Percentiles rank a stretch among this genome's conserved stretches.
Evolutionary conservation across 92 coral and sea anemone species (phyloP).

Genomic region (Plumapathes pennacea): DNA sequence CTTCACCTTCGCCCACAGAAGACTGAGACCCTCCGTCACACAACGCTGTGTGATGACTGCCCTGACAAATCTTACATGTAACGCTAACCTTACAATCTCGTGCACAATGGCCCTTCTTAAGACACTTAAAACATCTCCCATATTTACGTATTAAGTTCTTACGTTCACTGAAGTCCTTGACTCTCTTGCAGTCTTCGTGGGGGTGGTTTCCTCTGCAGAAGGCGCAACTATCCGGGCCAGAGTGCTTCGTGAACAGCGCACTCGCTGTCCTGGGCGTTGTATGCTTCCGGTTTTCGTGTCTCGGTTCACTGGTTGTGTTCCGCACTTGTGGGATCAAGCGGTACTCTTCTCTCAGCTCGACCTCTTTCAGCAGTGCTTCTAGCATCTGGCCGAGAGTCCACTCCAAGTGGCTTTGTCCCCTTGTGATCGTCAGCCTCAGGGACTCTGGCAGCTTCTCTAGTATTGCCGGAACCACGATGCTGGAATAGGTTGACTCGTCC

Average conservation of each 20-base stretch:
- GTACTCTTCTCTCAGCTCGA: constrained; percentile 38
- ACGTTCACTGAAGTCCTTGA: no score
- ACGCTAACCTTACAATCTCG: constrained; percentile 13
- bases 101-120: constrained; percentile 24
- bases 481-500: constrained; percentile 31
- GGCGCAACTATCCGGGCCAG: no score
- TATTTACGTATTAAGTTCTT: no score
- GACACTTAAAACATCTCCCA: constrained; percentile 29
- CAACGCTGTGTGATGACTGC: constrained; percentile 26
- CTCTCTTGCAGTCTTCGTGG: no score
- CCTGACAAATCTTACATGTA: constrained; percentile 33
- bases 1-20: no score
- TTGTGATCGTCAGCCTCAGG: constrained; percentile 53
- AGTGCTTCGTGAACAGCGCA: no score
- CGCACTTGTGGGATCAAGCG: no score
- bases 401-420: constrained; percentile 33
- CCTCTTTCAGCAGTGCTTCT: constrained; percentile 19
- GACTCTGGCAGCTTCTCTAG: constrained; percentile 48
- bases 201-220: no score
- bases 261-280: no score
- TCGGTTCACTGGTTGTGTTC: no score
- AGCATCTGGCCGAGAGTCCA: constrained; percentile 29
- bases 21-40: constrained; percentile 21
- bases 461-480: constrained; percentile 44
- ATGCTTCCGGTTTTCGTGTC: no score